These are phyloP conservation scores for Palythoa grandiflora DNA, from an alignment of 92 coral and sea anemone genomes.

Conservation along the genomic window DNA sequence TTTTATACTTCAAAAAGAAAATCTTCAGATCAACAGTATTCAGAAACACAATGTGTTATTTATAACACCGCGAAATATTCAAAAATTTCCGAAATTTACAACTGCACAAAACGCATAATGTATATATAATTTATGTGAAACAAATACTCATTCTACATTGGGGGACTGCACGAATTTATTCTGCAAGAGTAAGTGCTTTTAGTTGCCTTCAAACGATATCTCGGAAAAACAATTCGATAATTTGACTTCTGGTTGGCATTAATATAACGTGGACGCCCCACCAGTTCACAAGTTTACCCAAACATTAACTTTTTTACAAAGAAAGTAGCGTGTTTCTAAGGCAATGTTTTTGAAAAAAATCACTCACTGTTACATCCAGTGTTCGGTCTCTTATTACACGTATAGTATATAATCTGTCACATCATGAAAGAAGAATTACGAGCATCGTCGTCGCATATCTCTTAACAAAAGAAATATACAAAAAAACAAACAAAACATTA, in stretches of 20 bases:
- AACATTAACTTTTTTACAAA: slow-evolving; percentile 43
- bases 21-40: too few relatives aligned
- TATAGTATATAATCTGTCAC: too few relatives aligned
- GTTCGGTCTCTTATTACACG: neutral
- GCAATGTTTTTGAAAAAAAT: neutral
- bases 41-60: too few relatives aligned
- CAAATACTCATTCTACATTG: too few relatives aligned
- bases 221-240: slow-evolving; percentile 27
- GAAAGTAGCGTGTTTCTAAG: slow-evolving; percentile 68
- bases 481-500: neutral
- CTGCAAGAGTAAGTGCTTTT: too few relatives aligned
- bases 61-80: too few relatives aligned
- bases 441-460: neutral
- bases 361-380: neutral
- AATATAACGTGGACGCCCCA: slow-evolving; percentile 31
- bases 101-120: too few relatives aligned
- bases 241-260: slow-evolving; percentile 20
- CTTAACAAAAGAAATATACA: neutral
- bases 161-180: too few relatives aligned
- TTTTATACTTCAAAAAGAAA: too few relatives aligned
- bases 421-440: too few relatives aligned
- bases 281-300: slow-evolving; percentile 12
- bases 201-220: slow-evolving; percentile 1
- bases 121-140: too few relatives aligned
- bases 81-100: too few relatives aligned